Evolutionary conservation across 2,888 invertebrate species (phyloP).

Genomic region (Epirrhoe tristata): DNA sequence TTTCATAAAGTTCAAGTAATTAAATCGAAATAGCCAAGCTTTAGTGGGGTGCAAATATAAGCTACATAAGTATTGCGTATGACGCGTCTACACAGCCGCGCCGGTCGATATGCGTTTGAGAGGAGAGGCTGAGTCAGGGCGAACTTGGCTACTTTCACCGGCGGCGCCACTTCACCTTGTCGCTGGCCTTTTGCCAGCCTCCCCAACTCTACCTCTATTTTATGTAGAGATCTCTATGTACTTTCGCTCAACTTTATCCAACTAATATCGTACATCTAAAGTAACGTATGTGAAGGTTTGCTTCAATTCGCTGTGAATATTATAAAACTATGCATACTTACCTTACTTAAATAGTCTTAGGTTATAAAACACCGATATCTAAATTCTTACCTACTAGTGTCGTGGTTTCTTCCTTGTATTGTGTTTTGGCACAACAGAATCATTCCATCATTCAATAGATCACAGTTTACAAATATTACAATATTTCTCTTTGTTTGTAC

Average conservation of each 20-base stretch:
- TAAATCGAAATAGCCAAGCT: no score
- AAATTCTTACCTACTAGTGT: no score
- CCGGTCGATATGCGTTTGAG: conserved; percentile 28
- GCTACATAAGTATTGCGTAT: no score
- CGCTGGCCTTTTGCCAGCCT: conserved; percentile 73
- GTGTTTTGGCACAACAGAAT: no score
- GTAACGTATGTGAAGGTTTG: background rate
- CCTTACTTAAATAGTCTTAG: no score
- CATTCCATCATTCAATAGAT: no score
- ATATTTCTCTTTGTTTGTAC: no score
- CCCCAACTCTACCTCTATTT: conserved; percentile 31
- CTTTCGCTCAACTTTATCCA: background rate
- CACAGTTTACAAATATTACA: no score
- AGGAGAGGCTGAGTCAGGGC: conserved; percentile 20
- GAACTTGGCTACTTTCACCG: conserved; percentile 70
- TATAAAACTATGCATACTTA: background rate
- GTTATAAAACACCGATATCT: no score
- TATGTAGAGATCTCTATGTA: conserved; percentile 4
- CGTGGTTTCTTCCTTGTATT: no score
- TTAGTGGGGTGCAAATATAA: no score
- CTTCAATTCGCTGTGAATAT: background rate
- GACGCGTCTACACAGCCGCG: conserved; percentile 7
- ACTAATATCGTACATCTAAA: background rate
- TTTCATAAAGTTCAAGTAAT: no score
- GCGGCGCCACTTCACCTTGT: conserved; percentile 80